These are phyloP conservation scores for Sturmia bella DNA, from an alignment of 2,888 invertebrate genomes.

Conservation along the genomic window DNA sequence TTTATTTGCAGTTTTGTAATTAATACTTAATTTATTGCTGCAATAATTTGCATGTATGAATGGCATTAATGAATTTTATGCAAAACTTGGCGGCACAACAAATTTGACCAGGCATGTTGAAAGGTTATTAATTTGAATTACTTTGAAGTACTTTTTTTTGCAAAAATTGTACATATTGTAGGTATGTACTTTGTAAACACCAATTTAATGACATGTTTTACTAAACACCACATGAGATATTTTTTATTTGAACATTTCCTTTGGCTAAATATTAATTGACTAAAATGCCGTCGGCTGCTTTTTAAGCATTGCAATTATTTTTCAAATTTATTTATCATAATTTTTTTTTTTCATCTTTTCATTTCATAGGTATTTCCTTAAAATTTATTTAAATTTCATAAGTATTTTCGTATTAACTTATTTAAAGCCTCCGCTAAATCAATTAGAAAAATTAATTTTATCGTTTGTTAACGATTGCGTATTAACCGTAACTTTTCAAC, in stretches of 20 bases:
- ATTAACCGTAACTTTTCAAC: constrained; percentile 69
- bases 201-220: constrained; percentile 37
- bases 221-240: neutral
- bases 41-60: constrained; percentile 56
- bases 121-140: constrained; percentile 37
- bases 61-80: constrained; percentile 25
- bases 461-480: constrained; percentile 66
- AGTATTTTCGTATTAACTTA: neutral
- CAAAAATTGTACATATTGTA: neutral
- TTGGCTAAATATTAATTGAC: neutral
- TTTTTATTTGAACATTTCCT: too few species aligned
- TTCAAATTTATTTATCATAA: neutral
- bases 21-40: constrained; percentile 62
- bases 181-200: constrained; percentile 1
- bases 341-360: neutral
- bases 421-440: constrained; percentile 29
- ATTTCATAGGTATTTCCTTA: neutral
- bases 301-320: neutral
- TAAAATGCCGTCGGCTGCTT: constrained; percentile 6
- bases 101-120: neutral
- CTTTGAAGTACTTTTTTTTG: constrained; percentile 3
- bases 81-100: constrained; percentile 12
- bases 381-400: neutral
- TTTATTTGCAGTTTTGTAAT: constrained; percentile 28
- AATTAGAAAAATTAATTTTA: constrained; percentile 35